Percentiles rank a stretch among this genome's conserved stretches.
phyloP scores from a whole-genome alignment of 1,140 invertebrate genomes.

The Platyura marginata region DNA sequence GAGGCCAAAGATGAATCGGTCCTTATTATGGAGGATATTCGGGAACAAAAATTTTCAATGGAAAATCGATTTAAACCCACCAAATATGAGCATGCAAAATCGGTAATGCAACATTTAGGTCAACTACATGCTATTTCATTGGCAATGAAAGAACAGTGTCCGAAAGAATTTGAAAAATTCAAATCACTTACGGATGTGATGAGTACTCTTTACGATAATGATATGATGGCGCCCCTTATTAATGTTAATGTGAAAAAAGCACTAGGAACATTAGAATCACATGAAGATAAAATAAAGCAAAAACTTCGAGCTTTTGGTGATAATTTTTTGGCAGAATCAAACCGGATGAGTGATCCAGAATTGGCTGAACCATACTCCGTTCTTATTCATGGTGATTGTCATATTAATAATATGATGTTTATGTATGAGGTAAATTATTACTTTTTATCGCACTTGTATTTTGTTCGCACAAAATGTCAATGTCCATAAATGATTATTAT shows the following conservation, averaged over 20 bases:
- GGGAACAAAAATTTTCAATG: constrained; percentile 1
- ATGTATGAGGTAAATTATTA: constrained; percentile 19
- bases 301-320: neutral
- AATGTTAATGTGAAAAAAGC: neutral
- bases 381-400: constrained; percentile 33
- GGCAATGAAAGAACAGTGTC: constrained; percentile 1
- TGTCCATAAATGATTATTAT: no score
- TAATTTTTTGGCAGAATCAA: neutral
- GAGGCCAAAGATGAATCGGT: neutral
- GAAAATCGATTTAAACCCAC: neutral
- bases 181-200: neutral
- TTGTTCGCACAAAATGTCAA: no score
- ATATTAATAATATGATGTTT: constrained; percentile 34
- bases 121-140: constrained; percentile 2
- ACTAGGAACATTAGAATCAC: neutral
- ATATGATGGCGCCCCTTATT: neutral
- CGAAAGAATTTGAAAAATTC: neutral
- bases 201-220: neutral
- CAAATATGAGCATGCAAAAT: neutral
- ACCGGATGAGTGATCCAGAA: neutral
- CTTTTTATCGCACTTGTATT: no score
- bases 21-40: constrained; percentile 2
- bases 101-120: neutral
- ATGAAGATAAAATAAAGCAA: neutral
- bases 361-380: constrained; percentile 23